phyloP scores from a whole-genome alignment of 2,888 invertebrate species.

The Heliconius sara region DNA sequence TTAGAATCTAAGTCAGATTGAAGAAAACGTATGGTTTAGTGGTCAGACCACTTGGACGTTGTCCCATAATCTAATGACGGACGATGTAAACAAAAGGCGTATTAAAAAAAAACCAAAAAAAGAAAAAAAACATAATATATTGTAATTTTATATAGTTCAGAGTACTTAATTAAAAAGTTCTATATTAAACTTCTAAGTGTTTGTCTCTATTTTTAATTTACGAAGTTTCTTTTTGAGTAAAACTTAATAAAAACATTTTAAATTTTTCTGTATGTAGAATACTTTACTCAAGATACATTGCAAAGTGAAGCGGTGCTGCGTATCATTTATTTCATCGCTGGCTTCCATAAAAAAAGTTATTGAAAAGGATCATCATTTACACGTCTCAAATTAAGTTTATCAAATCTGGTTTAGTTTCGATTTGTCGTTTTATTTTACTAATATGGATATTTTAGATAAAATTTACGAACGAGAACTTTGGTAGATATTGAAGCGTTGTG shows the following conservation, averaged over 20 bases:
- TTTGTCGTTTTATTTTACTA: not conserved
- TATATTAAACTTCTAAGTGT: too few species aligned
- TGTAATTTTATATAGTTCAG: too few species aligned
- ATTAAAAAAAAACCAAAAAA: too few species aligned
- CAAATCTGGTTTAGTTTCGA: not conserved
- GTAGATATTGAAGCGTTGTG: too few species aligned
- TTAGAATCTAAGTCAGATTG: too few species aligned
- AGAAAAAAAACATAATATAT: too few species aligned
- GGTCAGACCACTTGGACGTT: too few species aligned
- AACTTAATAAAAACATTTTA: not conserved
- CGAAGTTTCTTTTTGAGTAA: not conserved
- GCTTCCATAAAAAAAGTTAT: conserved; percentile 35
- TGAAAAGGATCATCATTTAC: conserved; percentile 39
- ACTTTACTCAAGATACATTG: conserved; percentile 6
- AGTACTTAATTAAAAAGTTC: too few species aligned
- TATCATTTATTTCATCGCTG: conserved; percentile 27
- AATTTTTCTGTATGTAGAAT: conserved; percentile 11
- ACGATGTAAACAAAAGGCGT: too few species aligned
- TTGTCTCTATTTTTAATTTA: too few species aligned
- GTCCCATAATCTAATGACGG: too few species aligned
- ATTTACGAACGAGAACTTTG: not conserved
- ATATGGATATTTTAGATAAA: not conserved
- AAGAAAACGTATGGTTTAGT: too few species aligned
- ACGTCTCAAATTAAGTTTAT: not conserved
- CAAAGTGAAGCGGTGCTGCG: conserved; percentile 9